phyloP scores from a whole-genome alignment of 2,888 invertebrate species.

The Drosophila quinaria region DNA sequence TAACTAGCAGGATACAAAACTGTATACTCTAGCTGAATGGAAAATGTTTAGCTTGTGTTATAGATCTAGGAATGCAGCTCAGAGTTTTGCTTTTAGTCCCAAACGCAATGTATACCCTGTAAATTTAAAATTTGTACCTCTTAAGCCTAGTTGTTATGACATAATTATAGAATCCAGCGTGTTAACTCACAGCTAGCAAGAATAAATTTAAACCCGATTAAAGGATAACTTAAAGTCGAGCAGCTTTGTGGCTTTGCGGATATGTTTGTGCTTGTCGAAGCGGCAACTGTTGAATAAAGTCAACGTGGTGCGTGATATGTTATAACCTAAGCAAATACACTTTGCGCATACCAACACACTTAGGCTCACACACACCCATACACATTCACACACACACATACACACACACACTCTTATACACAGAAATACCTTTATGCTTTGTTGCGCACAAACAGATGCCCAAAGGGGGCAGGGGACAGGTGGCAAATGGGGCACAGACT shows the following conservation, averaged over 20 bases:
- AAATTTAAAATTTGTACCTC: neutral
- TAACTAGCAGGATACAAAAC: neutral
- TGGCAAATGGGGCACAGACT: constrained; percentile 26
- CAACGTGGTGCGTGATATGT: constrained; percentile 61
- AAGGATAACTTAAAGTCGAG: constrained; percentile 10
- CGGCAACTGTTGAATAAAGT: constrained; percentile 64
- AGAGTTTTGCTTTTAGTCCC: neutral
- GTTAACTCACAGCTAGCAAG: neutral
- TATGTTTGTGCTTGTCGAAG: constrained; percentile 27
- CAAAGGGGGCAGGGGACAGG: constrained; percentile 6
- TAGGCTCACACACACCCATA: constrained; percentile 2
- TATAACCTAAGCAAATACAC: constrained; percentile 77
- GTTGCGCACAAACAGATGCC: constrained; percentile 75
- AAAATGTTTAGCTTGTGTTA: neutral
- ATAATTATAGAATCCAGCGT: neutral
- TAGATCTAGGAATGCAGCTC: neutral
- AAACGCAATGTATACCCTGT: neutral
- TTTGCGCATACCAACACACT: constrained; percentile 43
- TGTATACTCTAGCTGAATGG: neutral
- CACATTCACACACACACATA: no score
- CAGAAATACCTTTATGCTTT: constrained; percentile 66
- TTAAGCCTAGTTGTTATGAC: neutral
- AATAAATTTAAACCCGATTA: neutral
- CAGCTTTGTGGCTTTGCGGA: no score
- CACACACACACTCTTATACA: no score